Conservation (phyloP, 2,888 invertebrate species). For the Rhingia campestris region DNA sequence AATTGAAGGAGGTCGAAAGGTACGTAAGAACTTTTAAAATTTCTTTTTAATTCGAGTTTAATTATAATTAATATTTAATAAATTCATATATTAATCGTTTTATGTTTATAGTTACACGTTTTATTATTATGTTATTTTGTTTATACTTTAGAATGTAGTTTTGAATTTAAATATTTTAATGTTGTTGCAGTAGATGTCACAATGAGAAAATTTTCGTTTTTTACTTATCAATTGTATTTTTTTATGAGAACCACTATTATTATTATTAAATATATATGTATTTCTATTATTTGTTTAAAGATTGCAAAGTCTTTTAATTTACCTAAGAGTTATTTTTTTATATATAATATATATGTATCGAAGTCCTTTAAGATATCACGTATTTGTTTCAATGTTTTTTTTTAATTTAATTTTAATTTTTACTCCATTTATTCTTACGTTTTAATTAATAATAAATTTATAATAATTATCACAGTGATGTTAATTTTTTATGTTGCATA, state of each 20-base stretch:
- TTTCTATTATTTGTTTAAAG: conserved; percentile 74
- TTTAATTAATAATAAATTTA: conserved; percentile 82
- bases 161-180: conserved; percentile 77
- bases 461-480: conserved; percentile 83
- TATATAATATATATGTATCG: conserved; percentile 83
- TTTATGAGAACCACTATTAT: conserved; percentile 81
- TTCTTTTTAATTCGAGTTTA: conserved; percentile 64
- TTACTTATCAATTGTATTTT: conserved; percentile 74
- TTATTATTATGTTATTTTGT: conserved; percentile 69
- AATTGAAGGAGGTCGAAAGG: conserved; percentile 70
- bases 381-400: conserved; percentile 83
- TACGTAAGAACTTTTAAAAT: conserved; percentile 67
- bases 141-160: conserved; percentile 77
- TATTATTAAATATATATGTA: conserved; percentile 72
- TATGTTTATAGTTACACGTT: conserved; percentile 36
- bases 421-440: conserved; percentile 78
- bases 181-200: conserved; percentile 81
- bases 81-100: conserved; percentile 67
- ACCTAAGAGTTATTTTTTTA: conserved; percentile 75
- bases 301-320: conserved; percentile 78
- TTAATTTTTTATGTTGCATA: conserved; percentile 82
- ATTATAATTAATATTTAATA: conserved; percentile 50
- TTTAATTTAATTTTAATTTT: conserved; percentile 78
- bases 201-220: conserved; percentile 76
- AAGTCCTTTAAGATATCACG: conserved; percentile 83